Percentiles rank a stretch among this genome's conserved stretches.
phyloP scores from a whole-genome alignment of 2,113 vertebrate genomes.

The Platysternon megacephalum region DNA sequence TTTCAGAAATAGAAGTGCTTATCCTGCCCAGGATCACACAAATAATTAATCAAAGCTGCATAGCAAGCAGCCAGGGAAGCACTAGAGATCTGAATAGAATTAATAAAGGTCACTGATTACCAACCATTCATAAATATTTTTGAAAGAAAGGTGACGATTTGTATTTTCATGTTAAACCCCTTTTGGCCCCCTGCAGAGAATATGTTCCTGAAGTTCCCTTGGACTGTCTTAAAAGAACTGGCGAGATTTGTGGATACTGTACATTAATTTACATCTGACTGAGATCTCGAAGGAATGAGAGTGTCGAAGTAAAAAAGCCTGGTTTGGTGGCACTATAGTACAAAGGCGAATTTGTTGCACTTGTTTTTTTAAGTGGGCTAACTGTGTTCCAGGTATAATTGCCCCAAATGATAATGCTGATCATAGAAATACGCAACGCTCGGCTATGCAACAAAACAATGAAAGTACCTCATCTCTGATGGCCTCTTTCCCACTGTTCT shows the following conservation, averaged over 20 bases:
- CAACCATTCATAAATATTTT: not conserved
- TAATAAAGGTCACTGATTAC: not conserved
- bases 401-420: not conserved
- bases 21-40: not conserved
- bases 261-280: no score
- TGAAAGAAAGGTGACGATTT: not conserved
- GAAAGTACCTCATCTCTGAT: not conserved
- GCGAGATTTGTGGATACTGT: no score
- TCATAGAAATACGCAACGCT: not conserved
- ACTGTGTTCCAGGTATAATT: not conserved
- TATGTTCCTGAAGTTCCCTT: not conserved
- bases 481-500: not conserved
- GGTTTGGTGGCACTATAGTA: not conserved
- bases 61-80: not conserved
- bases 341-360: not conserved
- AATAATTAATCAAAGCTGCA: not conserved
- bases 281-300: not conserved
- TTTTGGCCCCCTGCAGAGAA: not conserved
- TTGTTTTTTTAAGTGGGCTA: not conserved
- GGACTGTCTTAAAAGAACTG: no score
- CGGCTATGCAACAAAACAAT: no score
- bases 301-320: not conserved
- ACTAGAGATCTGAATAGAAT: not conserved
- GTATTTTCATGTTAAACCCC: not conserved
- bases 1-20: not conserved